Percentiles rank a stretch among this genome's conserved stretches.
phyloP scores from a whole-genome alignment of 2,113 vertebrate genomes.

The Otus sunia region DNA sequence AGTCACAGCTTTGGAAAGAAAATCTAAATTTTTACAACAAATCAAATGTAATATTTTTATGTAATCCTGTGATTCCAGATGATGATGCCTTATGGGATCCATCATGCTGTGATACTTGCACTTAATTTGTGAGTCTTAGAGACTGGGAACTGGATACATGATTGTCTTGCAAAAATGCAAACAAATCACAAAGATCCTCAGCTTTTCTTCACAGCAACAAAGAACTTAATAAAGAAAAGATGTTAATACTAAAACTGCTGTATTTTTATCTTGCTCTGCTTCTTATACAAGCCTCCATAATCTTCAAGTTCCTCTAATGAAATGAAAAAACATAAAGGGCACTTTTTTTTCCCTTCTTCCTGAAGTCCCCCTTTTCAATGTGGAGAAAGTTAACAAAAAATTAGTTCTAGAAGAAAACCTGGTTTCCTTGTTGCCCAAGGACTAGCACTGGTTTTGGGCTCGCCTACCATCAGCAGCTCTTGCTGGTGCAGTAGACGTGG shows the following conservation, averaged over 20 bases:
- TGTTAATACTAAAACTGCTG: background rate
- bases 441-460: background rate
- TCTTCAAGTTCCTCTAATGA: background rate
- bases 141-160: background rate
- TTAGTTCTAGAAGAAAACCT: background rate
- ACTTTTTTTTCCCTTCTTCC: background rate
- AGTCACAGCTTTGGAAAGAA: background rate
- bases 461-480: background rate
- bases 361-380: background rate
- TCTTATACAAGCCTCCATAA: background rate
- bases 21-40: background rate
- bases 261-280: background rate
- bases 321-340: background rate
- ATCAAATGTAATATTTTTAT: background rate
- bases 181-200: background rate
- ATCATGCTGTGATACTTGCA: background rate
- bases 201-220: background rate
- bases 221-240: slow-evolving; percentile 6
- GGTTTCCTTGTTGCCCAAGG: background rate
- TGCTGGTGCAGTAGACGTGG: background rate
- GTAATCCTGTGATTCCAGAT: background rate
- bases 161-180: slow-evolving; percentile 14
- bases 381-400: background rate
- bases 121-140: background rate
- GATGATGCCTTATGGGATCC: background rate